Conservation (phyloP, 1,140 invertebrate species). For the Drosophila setifemur region DNA sequence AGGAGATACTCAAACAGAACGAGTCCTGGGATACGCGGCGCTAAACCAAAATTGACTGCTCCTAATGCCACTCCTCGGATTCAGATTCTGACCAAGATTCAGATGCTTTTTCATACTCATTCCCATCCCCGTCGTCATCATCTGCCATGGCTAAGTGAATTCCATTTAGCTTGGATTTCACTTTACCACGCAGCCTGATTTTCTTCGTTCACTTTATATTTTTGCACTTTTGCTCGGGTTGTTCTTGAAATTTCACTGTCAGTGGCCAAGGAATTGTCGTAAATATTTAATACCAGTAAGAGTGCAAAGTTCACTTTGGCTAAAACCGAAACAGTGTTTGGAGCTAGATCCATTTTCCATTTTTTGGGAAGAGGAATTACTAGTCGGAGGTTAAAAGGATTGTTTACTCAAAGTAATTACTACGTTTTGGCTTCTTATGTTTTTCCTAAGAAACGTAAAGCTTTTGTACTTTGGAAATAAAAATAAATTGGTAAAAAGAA, state of each 20-base stretch:
- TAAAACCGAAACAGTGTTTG: constrained; percentile 50
- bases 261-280: constrained; percentile 43
- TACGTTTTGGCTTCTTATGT: not conserved
- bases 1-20: constrained; percentile 75
- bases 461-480: too few species aligned
- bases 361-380: not conserved
- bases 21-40: constrained; percentile 55
- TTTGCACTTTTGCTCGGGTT: constrained; percentile 18
- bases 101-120: constrained; percentile 13
- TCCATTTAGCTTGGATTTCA: constrained; percentile 62
- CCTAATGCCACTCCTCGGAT: not conserved
- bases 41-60: constrained; percentile 5
- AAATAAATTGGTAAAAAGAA: not conserved
- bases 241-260: constrained; percentile 31
- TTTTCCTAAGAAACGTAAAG: not conserved
- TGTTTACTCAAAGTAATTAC: not conserved
- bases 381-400: not conserved
- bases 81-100: constrained; percentile 5
- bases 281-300: constrained; percentile 75
- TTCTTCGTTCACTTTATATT: constrained; percentile 12
- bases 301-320: constrained; percentile 70
- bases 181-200: constrained; percentile 45
- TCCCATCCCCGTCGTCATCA: constrained; percentile 14
- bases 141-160: constrained; percentile 51
- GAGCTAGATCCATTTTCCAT: constrained; percentile 23